Evolutionary conservation across 2,113 vertebrate species (phyloP).

Genomic region (Notothenia coriiceps): DNA sequence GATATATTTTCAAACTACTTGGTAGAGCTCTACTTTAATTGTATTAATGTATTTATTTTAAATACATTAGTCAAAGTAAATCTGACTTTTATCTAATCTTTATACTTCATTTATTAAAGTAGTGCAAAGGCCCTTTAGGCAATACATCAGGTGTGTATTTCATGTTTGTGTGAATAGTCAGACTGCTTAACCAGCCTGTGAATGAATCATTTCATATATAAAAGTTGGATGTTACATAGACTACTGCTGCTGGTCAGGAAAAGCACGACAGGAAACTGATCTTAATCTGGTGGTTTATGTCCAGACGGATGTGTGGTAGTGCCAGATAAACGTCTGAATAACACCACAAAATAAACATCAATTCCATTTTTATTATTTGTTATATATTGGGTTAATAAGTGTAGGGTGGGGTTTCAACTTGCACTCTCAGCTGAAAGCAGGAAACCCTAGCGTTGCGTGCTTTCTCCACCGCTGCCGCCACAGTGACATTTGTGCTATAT

Average conservation of each 20-base stretch:
- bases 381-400: neutral
- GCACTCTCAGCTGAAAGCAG: neutral
- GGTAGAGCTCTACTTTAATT: neutral
- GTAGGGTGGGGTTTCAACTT: neutral
- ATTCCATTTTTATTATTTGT: neutral
- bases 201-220: neutral
- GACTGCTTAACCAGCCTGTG: neutral
- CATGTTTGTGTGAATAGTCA: neutral
- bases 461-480: neutral
- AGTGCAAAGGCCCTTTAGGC: neutral
- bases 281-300: neutral
- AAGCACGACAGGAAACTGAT: neutral
- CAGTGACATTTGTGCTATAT: constrained; percentile 28
- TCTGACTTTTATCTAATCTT: neutral
- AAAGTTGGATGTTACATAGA: neutral
- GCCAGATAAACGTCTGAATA: neutral
- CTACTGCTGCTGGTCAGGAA: neutral
- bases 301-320: neutral
- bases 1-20: no score
- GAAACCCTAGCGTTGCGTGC: constrained; percentile 21
- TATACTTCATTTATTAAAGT: neutral
- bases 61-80: neutral
- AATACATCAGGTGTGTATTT: neutral
- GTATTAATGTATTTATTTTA: neutral
- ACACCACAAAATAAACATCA: neutral